Evolutionary conservation across 2,113 vertebrate species (phyloP).

Genomic region (Noturus placidus): DNA sequence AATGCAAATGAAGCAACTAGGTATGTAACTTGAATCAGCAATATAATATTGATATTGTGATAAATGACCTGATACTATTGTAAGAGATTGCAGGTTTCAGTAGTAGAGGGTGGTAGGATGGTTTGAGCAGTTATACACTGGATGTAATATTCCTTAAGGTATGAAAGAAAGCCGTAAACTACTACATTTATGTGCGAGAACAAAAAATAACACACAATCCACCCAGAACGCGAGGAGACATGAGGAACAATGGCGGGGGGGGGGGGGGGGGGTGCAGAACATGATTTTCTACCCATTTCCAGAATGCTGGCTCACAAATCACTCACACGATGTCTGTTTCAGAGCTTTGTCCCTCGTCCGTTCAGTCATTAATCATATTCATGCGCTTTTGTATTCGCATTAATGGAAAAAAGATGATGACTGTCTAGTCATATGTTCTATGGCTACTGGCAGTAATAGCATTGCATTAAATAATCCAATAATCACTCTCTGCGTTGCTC

Average conservation of each 20-base stretch:
- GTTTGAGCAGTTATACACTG: not conserved
- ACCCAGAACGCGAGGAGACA: not conserved
- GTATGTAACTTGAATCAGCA: not conserved
- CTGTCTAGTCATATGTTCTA: not conserved
- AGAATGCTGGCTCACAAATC: conserved; percentile 1
- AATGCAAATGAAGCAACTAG: too few species aligned
- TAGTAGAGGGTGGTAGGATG: not conserved
- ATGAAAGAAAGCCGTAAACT: too few species aligned
- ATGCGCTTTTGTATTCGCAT: not conserved
- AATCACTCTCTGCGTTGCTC: not conserved
- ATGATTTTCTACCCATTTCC: not conserved
- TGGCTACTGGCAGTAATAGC: not conserved
- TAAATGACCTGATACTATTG: not conserved
- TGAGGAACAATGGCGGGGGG: not conserved
- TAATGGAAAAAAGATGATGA: not conserved
- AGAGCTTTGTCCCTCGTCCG: not conserved
- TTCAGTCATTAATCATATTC: conserved; percentile 4
- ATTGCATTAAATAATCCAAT: not conserved
- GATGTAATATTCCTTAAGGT: not conserved
- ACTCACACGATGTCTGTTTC: not conserved
- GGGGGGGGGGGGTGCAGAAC: not conserved
- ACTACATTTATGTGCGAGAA: not conserved
- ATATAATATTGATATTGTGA: not conserved
- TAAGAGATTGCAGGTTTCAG: not conserved
- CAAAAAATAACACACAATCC: not conserved